Percentiles rank a stretch among this genome's conserved stretches.
Conservation (phyloP, 2,113 vertebrate species). For the Cochlearius cochlearius region DNA sequence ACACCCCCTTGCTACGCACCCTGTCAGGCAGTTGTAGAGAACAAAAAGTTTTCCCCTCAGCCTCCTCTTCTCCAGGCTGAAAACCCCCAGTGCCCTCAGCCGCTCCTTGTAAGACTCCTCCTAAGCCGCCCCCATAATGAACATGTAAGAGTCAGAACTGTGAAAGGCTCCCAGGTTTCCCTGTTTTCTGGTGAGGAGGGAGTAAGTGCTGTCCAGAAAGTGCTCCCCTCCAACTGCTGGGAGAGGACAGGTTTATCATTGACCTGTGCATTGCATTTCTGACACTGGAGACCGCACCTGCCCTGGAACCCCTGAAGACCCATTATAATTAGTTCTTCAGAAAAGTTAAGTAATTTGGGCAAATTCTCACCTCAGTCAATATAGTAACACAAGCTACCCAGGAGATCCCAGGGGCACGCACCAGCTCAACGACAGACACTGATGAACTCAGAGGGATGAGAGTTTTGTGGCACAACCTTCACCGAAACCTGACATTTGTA, state of each 20-base stretch:
- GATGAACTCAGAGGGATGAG: not conserved
- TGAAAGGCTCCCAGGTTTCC: not conserved
- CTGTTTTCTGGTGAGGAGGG: not conserved
- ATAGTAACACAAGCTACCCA: not conserved
- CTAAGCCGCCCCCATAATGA: not conserved
- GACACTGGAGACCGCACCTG: not conserved
- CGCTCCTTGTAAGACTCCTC: no score
- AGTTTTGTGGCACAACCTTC: not conserved
- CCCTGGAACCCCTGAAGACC: not conserved
- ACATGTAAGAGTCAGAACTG: not conserved
- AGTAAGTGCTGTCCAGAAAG: not conserved
- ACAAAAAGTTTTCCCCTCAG: not conserved
- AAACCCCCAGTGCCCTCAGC: not conserved
- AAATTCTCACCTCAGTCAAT: not conserved
- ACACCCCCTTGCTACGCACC: no score
- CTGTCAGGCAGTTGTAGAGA: no score
- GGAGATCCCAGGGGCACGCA: not conserved
- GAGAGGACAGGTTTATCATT: not conserved
- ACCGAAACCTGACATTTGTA: not conserved
- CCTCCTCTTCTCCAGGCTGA: not conserved
- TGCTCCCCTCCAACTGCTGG: not conserved
- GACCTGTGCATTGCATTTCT: not conserved
- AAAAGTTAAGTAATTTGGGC: not conserved
- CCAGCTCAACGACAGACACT: not conserved
- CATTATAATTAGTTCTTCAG: not conserved